These are phyloP conservation scores for Eumaeus atala DNA, from an alignment of 1,140 invertebrate genomes.

Conservation along the genomic window DNA sequence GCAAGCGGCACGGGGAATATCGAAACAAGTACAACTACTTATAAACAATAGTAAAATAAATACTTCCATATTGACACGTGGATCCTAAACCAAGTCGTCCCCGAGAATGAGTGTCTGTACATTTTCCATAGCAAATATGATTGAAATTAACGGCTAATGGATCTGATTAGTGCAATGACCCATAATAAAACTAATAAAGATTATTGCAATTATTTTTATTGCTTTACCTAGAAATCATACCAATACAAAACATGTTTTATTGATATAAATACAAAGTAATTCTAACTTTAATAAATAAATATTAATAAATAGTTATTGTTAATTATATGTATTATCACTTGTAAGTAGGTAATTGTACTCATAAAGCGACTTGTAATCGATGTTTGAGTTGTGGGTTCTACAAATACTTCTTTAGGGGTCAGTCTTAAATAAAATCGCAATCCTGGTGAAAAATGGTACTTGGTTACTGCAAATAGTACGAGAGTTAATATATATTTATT, in stretches of 20 bases:
- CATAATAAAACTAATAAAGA: not conserved
- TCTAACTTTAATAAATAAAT: too few species aligned
- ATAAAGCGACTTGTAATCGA: too few species aligned
- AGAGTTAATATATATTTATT: too few species aligned
- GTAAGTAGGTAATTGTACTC: too few species aligned
- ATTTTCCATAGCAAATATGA: not conserved
- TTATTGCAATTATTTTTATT: conserved; percentile 4
- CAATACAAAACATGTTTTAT: not conserved
- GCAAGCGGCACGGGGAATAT: conserved; percentile 38
- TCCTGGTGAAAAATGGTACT: too few species aligned
- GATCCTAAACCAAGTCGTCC: conserved; percentile 3
- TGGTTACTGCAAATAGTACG: too few species aligned
- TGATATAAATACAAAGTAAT: conserved; percentile 12
- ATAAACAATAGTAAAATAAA: conserved; percentile 19
- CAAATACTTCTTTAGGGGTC: too few species aligned
- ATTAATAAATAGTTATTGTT: too few species aligned
- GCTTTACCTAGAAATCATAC: not conserved
- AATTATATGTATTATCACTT: too few species aligned
- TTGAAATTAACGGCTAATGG: not conserved
- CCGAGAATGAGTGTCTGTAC: not conserved
- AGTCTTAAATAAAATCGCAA: too few species aligned
- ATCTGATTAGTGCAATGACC: conserved; percentile 1
- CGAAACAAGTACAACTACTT: conserved; percentile 35
- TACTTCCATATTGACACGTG: conserved; percentile 14
- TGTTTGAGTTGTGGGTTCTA: too few species aligned